A percentile compares a stretch with the other conserved stretches of the same genome.
Conservation (phyloP, 2,888 invertebrate species). For the Lymantria monacha region DNA sequence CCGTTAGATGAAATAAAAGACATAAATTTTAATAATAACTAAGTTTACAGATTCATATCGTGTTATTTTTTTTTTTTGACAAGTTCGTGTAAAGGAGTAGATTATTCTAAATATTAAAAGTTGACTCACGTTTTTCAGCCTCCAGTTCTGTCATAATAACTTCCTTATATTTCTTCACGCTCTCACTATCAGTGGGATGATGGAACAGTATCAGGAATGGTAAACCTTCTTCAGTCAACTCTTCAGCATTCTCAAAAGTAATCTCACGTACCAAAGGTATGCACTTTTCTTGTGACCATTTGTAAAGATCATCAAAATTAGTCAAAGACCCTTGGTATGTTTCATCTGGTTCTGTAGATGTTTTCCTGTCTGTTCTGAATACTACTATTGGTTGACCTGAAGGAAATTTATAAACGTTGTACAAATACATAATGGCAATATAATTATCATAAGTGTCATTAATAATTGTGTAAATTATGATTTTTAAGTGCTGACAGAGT, state of each 20-base stretch:
- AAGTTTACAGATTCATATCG: too few species aligned
- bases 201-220: slow-evolving; percentile 99
- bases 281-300: slow-evolving; percentile 96
- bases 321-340: slow-evolving; percentile 88
- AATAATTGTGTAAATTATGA: too few species aligned
- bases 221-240: slow-evolving; percentile 98
- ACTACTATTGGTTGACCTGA: slow-evolving; percentile 90
- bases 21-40: too few species aligned
- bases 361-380: slow-evolving; percentile 90
- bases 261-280: slow-evolving; percentile 98
- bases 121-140: slow-evolving; percentile 93
- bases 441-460: background rate
- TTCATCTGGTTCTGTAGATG: slow-evolving; percentile 91
- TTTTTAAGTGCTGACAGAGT: too few species aligned
- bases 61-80: too few species aligned
- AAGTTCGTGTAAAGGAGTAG: too few species aligned
- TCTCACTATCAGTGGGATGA: slow-evolving; percentile 89
- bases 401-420: slow-evolving; percentile 2
- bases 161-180: slow-evolving; percentile 92
- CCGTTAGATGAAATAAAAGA: too few species aligned
- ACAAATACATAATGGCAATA: background rate
- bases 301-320: slow-evolving; percentile 92
- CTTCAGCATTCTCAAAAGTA: slow-evolving; percentile 99
- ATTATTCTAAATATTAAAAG: background rate
- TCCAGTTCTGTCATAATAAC: slow-evolving; percentile 89